Base-by-base conservation (phyloP, 2,797 vertebrate species). In the Chaunax sp. region DNA sequence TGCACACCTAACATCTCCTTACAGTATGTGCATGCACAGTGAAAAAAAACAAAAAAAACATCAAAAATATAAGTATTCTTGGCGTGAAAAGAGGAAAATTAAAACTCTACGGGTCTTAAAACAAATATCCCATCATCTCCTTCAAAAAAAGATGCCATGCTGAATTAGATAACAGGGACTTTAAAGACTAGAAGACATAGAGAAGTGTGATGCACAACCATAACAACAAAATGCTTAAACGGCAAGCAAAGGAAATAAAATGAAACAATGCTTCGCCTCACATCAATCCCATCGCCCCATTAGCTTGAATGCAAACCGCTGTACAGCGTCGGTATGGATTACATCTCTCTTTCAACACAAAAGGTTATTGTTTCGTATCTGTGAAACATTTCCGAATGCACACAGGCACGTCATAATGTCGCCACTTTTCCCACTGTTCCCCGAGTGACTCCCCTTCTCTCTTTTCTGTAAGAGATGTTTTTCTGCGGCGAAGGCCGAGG, bases 371-470 rank as follows among this genome's bases (percentile, higher is more conserved):
- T 77, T 77, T 73, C 33, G 41, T 33, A 54, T 82, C 60, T 22
- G 70, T 44, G 70, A 66, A 65, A 78, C 49, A 87, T 19, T 33
- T 38, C 87, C 90, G 93, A 95, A 92, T 93, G 89, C 91, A 91
- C 93, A 92, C 92, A 88, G 90, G 92, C 93, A 91, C 91, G 86
- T 92, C 94, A 94, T 94, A 83, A 85, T 86, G 93, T 91, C 93
- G 90, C 90, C 91, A 91, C 92, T 93, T 93, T 92, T 85, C 81
- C 85, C 51, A 62, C 76, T 72, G 70, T 77, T 75, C 81, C 73
- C 81, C 64, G 38, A 64, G 84, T 85, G 93, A 92, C 70, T 89
- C 89, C 90, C 89, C 90, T 83, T 92, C 91, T 94, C 90, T 64
- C 20, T 26, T 8, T 14, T 64, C 66, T 35, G 8, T 64, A 57